These are phyloP conservation scores for Bombyx huttoni DNA, from an alignment of 2,888 invertebrate genomes.

Conservation along the genomic window DNA sequence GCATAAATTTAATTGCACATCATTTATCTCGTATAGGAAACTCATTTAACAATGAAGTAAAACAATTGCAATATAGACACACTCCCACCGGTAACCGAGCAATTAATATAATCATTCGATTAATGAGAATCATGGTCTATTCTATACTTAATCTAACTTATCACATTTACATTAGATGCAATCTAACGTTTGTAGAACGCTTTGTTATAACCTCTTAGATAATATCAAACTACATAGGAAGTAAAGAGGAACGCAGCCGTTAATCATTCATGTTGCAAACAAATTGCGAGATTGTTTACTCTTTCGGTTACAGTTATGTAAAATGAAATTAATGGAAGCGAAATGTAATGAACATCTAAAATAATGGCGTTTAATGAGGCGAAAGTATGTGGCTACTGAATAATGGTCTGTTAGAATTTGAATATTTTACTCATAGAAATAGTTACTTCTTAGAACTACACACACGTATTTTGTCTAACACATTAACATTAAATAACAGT, in stretches of 20 bases:
- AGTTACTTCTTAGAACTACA: conserved; percentile 25
- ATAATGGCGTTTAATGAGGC: conserved; percentile 42
- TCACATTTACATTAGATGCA: not conserved
- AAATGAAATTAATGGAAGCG: conserved; percentile 19
- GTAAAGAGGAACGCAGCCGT: conserved; percentile 10
- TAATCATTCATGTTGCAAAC: conserved; percentile 10
- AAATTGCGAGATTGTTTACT: conserved; percentile 20
- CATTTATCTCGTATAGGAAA: conserved; percentile 16
- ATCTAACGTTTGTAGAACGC: not conserved
- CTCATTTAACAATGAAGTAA: conserved; percentile 22
- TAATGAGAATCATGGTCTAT: conserved; percentile 26
- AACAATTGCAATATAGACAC: conserved; percentile 16
- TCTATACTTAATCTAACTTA: too few species aligned
- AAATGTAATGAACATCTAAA: conserved; percentile 25
- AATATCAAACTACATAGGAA: conserved; percentile 5
- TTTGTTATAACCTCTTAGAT: conserved; percentile 4
- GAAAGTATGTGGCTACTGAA: conserved; percentile 34
- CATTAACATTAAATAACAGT: too few species aligned
- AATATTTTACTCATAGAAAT: conserved; percentile 13
- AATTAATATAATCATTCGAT: conserved; percentile 29
- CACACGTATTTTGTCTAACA: too few species aligned
- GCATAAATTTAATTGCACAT: conserved; percentile 1
- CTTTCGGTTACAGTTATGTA: conserved; percentile 20
- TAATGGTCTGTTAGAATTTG: conserved; percentile 30
- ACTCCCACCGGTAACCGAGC: conserved; percentile 14